Conservation (phyloP, 2,113 vertebrate species). For the Myotis brandtii region DNA sequence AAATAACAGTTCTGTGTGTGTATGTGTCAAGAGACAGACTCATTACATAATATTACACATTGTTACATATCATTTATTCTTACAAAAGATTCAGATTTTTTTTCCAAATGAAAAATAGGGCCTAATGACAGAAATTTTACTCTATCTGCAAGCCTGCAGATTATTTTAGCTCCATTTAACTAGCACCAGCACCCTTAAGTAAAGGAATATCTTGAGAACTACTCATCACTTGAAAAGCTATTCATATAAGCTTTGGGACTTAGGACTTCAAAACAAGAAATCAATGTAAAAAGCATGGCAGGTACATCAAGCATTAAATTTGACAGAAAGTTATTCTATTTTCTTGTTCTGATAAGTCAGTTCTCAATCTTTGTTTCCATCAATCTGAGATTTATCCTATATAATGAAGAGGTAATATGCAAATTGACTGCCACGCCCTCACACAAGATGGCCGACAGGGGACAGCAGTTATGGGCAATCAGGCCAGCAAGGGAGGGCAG, state of each 20-base stretch:
- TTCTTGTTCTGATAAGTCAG: not conserved
- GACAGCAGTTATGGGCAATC: no score
- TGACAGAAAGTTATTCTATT: not conserved
- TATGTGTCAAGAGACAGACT: not conserved
- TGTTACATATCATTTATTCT: not conserved
- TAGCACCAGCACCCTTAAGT: not conserved
- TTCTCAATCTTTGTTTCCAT: not conserved
- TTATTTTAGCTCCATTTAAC: not conserved
- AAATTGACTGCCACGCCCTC: no score
- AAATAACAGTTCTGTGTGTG: not conserved
- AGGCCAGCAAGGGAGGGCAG: no score
- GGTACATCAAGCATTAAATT: not conserved
- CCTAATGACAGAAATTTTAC: not conserved
- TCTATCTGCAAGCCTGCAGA: rapidly evolving
- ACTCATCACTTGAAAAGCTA: not conserved
- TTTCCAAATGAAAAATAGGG: not conserved
- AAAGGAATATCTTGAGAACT: not conserved
- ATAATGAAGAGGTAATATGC: no score
- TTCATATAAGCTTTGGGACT: rapidly evolving
- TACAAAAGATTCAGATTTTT: not conserved
- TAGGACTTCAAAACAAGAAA: not conserved
- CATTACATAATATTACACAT: not conserved
- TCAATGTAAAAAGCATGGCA: not conserved
- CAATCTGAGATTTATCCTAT: not conserved
- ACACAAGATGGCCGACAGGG: no score